Evolutionary conservation across 1,140 invertebrate species (phyloP).

Genomic region (Diplogasteroides magnus): DNA sequence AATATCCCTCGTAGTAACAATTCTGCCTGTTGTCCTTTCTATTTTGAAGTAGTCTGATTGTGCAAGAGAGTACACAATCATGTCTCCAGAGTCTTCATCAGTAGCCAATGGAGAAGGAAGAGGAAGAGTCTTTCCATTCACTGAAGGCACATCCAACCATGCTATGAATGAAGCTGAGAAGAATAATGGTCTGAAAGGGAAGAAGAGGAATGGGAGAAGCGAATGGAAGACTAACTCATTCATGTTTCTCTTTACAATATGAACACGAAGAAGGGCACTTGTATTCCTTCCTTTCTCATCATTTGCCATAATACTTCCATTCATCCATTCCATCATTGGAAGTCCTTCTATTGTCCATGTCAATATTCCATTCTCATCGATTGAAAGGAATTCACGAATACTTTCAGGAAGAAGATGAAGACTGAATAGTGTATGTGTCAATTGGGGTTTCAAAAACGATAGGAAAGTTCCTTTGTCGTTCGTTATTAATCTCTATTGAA

Average conservation of each 20-base stretch:
- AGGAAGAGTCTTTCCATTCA: background rate
- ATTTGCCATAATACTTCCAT: background rate
- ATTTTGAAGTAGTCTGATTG: too few species aligned
- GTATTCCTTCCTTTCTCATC: background rate
- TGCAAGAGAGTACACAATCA: background rate
- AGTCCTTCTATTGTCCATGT: background rate
- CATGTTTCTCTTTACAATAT: background rate
- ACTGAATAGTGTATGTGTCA: too few species aligned
- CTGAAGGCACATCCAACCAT: background rate
- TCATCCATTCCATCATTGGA: background rate
- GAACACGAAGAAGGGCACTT: background rate
- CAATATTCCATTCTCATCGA: background rate
- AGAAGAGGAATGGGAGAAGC: background rate
- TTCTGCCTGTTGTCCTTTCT: background rate
- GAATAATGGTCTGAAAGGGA: background rate
- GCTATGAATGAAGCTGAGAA: background rate
- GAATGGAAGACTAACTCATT: background rate
- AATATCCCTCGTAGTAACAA: background rate
- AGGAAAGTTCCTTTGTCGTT: too few species aligned
- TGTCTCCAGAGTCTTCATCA: background rate
- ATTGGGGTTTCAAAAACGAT: too few species aligned
- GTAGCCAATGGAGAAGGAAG: background rate
- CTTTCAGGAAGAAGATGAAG: background rate
- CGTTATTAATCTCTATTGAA: too few species aligned
- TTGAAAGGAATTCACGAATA: background rate